Evolutionary conservation across 1,140 invertebrate species (phyloP).

Genomic region (Tetragonula clypearis): DNA sequence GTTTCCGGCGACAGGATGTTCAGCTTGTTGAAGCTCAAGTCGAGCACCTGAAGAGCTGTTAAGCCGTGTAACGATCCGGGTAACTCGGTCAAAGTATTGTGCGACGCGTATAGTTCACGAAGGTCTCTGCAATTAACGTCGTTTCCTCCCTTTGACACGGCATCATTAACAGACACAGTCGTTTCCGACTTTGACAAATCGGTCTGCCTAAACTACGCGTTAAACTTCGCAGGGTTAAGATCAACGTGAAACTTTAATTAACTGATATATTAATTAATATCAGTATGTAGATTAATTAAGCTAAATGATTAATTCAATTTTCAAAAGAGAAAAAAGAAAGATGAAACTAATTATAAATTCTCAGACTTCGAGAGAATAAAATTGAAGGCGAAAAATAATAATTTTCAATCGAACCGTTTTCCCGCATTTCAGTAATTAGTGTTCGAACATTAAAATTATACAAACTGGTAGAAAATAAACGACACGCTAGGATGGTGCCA

Average conservation of each 20-base stretch:
- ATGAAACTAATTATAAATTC: too few relatives aligned
- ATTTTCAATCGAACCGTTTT: neutral
- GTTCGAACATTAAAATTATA: neutral
- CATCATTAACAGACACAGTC: conserved; percentile 35
- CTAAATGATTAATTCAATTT: too few relatives aligned
- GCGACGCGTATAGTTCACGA: conserved; percentile 88
- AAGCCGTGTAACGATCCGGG: conserved; percentile 87
- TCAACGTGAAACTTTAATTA: neutral
- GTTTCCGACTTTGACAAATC: neutral
- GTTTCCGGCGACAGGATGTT: conserved; percentile 86
- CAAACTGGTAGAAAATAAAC: conserved; percentile 43
- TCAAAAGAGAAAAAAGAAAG: too few relatives aligned
- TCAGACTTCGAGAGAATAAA: too few relatives aligned
- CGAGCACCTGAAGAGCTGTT: conserved; percentile 86
- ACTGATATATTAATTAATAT: too few relatives aligned
- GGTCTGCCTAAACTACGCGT: neutral
- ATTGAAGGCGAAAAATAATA: neutral
- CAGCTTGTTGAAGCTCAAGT: conserved; percentile 91
- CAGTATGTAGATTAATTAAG: too few relatives aligned
- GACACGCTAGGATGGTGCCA: conserved; percentile 70
- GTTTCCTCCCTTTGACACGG: conserved; percentile 31
- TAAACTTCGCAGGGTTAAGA: neutral
- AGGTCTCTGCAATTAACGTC: conserved; percentile 82
- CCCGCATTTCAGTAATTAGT: neutral
- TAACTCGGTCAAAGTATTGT: conserved; percentile 89